A percentile compares a stretch with the other conserved stretches of the same genome.
phyloP scores from a whole-genome alignment of 2,888 invertebrate species.

The Pseudococcus viburni region DNA sequence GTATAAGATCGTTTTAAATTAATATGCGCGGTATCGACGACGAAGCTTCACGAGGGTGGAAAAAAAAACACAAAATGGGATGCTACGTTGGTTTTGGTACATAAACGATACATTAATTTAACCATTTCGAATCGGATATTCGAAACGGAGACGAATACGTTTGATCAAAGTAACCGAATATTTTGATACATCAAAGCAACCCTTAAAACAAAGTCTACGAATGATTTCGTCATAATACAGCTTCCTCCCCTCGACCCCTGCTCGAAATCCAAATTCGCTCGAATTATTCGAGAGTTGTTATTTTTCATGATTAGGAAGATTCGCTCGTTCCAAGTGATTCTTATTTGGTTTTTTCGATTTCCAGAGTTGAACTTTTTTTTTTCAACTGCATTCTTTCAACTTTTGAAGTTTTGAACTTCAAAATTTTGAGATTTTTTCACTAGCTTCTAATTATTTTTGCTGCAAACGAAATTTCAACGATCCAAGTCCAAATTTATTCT shows the following conservation, averaged over 20 bases:
- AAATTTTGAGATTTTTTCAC: no score
- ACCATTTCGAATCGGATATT: conserved; percentile 5
- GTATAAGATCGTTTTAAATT: conserved; percentile 24
- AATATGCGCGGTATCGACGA: neutral
- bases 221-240: neutral
- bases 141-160: conserved; percentile 15
- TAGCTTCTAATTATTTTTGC: no score
- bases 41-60: neutral
- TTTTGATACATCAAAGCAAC: conserved; percentile 11
- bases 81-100: neutral
- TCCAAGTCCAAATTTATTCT: no score
- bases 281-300: no score
- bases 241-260: neutral
- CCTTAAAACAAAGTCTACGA: neutral
- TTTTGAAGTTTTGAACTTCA: no score
- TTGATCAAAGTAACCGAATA: conserved; percentile 47
- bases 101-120: conserved; percentile 38
- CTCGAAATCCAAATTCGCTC: neutral
- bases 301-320: no score
- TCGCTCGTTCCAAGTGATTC: no score
- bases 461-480: no score
- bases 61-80: neutral
- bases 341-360: no score
- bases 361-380: no score
- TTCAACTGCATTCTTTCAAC: no score